These are phyloP conservation scores for Patella pellucida DNA, from an alignment of 2,888 invertebrate genomes.

Conservation along the genomic window DNA sequence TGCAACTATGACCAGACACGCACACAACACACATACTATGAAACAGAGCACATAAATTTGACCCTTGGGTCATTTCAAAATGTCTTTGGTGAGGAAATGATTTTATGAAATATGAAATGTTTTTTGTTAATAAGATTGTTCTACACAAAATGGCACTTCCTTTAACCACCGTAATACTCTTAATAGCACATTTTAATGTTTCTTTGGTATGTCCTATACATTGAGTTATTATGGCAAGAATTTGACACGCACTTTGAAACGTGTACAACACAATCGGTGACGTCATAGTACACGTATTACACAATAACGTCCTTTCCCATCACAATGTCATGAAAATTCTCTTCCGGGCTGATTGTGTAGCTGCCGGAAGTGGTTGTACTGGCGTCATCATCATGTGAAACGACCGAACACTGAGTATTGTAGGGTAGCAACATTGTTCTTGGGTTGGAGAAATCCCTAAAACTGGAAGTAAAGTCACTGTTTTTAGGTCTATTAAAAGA, in stretches of 20 bases:
- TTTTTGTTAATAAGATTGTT: too few species aligned
- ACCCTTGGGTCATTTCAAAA: too few species aligned
- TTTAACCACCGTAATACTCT: too few species aligned
- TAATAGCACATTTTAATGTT: too few species aligned
- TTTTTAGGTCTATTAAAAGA: constrained; percentile 5
- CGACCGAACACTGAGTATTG: constrained; percentile 24
- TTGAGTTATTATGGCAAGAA: neutral
- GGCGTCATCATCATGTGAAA: constrained; percentile 54
- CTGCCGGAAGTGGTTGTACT: constrained; percentile 60
- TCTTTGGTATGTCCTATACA: too few species aligned
- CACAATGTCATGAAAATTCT: constrained; percentile 39
- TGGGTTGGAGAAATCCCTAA: constrained; percentile 15
- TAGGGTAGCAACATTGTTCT: constrained; percentile 14
- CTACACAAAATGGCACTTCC: too few species aligned
- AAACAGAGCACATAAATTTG: too few species aligned
- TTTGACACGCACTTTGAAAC: too few species aligned
- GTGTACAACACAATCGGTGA: neutral
- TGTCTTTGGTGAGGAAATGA: too few species aligned
- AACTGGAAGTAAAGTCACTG: neutral
- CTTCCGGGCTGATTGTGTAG: constrained; percentile 54
- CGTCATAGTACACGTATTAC: constrained; percentile 11
- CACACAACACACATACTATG: too few species aligned
- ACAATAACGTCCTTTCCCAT: constrained; percentile 38
- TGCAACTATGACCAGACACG: too few species aligned
- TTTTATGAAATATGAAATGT: too few species aligned